phyloP scores from a whole-genome alignment of 53 echinoderm and acorn worm species.

The Pentamera pediparva region DNA sequence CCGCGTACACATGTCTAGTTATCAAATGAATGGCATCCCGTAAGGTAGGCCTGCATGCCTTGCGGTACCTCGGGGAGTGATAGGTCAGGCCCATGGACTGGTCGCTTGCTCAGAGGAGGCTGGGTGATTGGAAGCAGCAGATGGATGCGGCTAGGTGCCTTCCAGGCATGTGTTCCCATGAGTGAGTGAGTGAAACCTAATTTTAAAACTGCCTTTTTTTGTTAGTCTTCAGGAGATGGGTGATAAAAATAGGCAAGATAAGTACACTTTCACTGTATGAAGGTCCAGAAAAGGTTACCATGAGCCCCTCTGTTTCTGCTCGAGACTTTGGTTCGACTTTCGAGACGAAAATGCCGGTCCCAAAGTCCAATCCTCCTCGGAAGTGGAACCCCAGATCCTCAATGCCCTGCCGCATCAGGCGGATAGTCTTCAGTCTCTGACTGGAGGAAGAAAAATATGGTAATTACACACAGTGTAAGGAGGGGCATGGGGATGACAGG shows the following conservation, averaged over 20 bases:
- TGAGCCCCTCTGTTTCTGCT: conserved; percentile 29
- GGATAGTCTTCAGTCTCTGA: conserved; percentile 53
- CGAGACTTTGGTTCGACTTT: conserved; percentile 62
- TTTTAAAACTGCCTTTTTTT: too few species aligned
- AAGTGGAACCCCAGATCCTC: conserved; percentile 77
- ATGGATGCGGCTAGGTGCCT: not conserved
- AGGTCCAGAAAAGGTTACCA: conserved; percentile 6
- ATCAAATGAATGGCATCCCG: too few species aligned
- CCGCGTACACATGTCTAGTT: too few species aligned
- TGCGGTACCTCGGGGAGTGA: too few species aligned
- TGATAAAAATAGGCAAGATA: too few species aligned
- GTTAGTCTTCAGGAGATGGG: too few species aligned
- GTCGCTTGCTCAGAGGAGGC: too few species aligned
- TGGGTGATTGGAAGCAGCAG: not conserved
- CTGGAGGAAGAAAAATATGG: conserved; percentile 21
- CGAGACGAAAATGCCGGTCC: conserved; percentile 65
- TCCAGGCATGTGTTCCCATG: not conserved
- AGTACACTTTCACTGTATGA: too few species aligned
- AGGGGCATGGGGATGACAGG: too few species aligned
- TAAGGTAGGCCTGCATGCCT: too few species aligned
- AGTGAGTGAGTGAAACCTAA: not conserved
- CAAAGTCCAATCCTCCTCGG: conserved; percentile 80
- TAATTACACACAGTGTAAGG: not conserved
- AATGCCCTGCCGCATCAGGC: conserved; percentile 53
- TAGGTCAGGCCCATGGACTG: too few species aligned